Evolutionary conservation across 2,888 invertebrate genomes (phyloP), one percentile per base, ranked within the genome.

Genomic region (Boloria selene): DNA sequence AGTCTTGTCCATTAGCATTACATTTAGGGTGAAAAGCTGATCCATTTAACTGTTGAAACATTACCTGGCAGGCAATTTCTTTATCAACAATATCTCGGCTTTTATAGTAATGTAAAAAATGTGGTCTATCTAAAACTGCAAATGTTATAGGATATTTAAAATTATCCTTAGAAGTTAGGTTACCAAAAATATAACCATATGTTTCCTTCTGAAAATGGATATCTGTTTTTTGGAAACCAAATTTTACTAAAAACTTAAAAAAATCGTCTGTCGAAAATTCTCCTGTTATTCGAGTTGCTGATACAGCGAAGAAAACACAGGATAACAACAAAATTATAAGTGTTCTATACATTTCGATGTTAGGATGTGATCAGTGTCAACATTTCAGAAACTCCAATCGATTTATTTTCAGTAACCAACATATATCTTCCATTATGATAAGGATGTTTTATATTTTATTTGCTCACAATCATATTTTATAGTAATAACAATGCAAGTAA

Each of bases 221-320:
- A 85, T 98, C 97, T 14, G 98, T 98, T 88, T 98, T 98, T 90
- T 99, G 98, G 84, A 99, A 97, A 66, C 98, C 99, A 87, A 98
- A 99, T 87, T 98, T 98, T 22, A 97, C 94, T 61, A 99, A 93
- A 87, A 99, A 98, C 87, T 96, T 96, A 84, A 98, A 98, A 86
- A 97, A 97, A 56, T 97, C 96, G 69, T 81, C 75, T 2, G 91
- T 91, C 52, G 90, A 86, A 81, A 91, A 92, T 75, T 88, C 87
- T 63, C 92, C 92, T 70, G 82, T 79, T 72, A 92, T 87, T 69
- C 86, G 91, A 22, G 87, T 85, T 61, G 85, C 77, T 22, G 85
- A 84, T 45, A 80, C 84, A 61, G 76, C 73, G 58, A 81, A 42
- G 63, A 86, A 75, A 65, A 84, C 72, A 53, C 77, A 80, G 67